Base-by-base conservation (phyloP, 2,888 invertebrate species). In the Hylaea fasciaria region DNA sequence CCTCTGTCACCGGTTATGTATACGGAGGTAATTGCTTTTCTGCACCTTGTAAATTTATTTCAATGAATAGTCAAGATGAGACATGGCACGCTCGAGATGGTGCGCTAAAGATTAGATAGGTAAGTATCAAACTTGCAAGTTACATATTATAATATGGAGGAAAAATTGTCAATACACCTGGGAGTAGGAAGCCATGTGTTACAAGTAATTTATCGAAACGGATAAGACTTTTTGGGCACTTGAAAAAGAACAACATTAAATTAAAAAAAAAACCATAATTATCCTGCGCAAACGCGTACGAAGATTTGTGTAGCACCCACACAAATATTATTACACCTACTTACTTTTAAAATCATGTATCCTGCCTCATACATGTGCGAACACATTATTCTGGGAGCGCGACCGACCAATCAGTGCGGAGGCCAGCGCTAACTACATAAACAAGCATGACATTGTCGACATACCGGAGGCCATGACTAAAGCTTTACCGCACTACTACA, bases 1-100 rank as follows among this genome's bases (percentile, higher is more conserved):
- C 87, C 87, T 84, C 81, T 80, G 81, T 85, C 87, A 83, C 73
- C 83, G 81, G 71, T 78, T 37, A 48, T 5, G 76, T 80, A 79
- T 76, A 78, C 74, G 53, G 61, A 72, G 65, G 78, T 83, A 81
- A 83, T 82, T 81, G 77, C 76, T 74, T 73, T 70, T 81, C 81
- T 70, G 74, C 76, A 78, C 77, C 71, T 75, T 71, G 63, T 77
- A 75, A 73, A 77, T 76, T 70, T 70, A 72, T 54, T 22, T 22
- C 16, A 57, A 57, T 41, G 29, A 22, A 57, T 51, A 11, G 32
- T 39, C 4, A 9, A 12, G 12, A 47, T 35, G 35, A 35, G 2
- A 35, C 5, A 35, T 12, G 7, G 47, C 10, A 35, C 47, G 35
- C 35, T 16, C 14, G 16, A 28, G 12, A 16, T 17, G 17, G 12